Base-by-base conservation (phyloP, 2,113 vertebrate genomes). In the Perca fluviatilis region DNA sequence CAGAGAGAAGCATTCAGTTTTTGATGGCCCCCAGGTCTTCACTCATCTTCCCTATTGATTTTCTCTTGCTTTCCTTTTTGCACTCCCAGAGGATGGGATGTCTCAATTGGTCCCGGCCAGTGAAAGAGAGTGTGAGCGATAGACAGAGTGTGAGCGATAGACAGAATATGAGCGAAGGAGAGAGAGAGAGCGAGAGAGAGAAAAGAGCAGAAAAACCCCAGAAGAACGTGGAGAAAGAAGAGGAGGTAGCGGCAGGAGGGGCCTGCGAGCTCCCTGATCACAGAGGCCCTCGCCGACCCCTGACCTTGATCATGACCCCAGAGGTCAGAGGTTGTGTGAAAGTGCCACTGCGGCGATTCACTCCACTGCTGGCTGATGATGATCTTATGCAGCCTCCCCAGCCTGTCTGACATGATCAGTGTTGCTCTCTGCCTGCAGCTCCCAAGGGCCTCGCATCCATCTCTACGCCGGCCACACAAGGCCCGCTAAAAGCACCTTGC, bases 271-370 rank as follows among this genome's bases (percentile, higher is more conserved):
- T 64, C 33, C 65, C 63, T 50, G 89, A 90, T 92, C 86, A 80
- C 79, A 79, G 93, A 90, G 92, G 90, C 89, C 93, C 90, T 85
- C 2, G 9, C 80, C 88, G 91, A 94, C 93, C 94, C 92, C 83
- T 93, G 94, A 95, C 93, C 92, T 94, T 94, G 91, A 90, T 93
- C 89, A 78, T 95, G 94, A 95, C 92, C 92, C 90, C 33, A 13
- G 76, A 78, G 94, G 93, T 94, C 89, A 94, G 86, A 94, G 95
- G 95, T 94, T 94, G 94, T 95, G 95, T 95, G 95, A 95, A 95
- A 92, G 89, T 93, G 91, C 89, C 90, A 87, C 80, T 15, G 86
- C 84, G 72, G 88, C 90, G 80, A 91, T 95, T 95, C 92, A 92
- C 94, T 94, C 70, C 94, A 86, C 86, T 89, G 83, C 85, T 86